These are phyloP conservation scores for Verasper variegatus DNA, from an alignment of 2,113 vertebrate genomes.

Conservation along the genomic window DNA sequence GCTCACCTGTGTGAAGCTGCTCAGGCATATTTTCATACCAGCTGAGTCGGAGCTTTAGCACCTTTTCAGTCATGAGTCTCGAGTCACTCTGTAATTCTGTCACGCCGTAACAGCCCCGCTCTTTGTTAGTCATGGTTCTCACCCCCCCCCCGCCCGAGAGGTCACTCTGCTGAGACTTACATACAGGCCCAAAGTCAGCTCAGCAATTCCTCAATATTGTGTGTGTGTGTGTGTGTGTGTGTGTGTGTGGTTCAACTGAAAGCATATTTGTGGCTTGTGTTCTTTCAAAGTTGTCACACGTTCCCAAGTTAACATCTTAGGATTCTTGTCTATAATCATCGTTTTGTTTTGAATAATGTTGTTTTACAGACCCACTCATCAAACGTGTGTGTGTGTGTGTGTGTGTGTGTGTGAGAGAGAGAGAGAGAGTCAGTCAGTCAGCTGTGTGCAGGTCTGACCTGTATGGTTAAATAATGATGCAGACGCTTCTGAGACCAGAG, in stretches of 20 bases:
- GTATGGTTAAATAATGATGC: too few relatives aligned
- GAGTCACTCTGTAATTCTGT: slow-evolving; percentile 75
- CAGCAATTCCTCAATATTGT: slow-evolving; percentile 35
- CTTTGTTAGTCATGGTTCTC: slow-evolving; percentile 74
- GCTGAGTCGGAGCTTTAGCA: slow-evolving; percentile 42
- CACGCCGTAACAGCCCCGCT: slow-evolving; percentile 66
- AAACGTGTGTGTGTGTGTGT: too few relatives aligned
- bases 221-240: slow-evolving; percentile 6
- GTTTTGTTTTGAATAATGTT: too few relatives aligned
- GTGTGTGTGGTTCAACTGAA: background rate
- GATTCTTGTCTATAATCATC: slow-evolving; percentile 4
- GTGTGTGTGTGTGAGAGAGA: too few relatives aligned
- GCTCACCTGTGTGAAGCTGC: slow-evolving; percentile 49
- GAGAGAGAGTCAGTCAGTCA: too few relatives aligned
- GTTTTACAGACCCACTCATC: too few relatives aligned
- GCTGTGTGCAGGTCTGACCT: too few relatives aligned
- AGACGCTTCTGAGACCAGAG: too few relatives aligned
- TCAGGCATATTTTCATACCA: slow-evolving; percentile 42
- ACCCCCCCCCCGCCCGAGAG: slow-evolving; percentile 68
- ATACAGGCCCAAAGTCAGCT: slow-evolving; percentile 53
- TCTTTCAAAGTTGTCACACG: slow-evolving; percentile 5
- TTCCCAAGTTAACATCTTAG: slow-evolving; percentile 34
- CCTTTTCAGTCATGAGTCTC: slow-evolving; percentile 55
- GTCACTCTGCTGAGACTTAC: slow-evolving; percentile 66
- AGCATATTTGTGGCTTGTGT: background rate